Evolutionary conservation across 2,797 vertebrate species (phyloP).

Genomic region (Rhadinocentrus ornatus): DNA sequence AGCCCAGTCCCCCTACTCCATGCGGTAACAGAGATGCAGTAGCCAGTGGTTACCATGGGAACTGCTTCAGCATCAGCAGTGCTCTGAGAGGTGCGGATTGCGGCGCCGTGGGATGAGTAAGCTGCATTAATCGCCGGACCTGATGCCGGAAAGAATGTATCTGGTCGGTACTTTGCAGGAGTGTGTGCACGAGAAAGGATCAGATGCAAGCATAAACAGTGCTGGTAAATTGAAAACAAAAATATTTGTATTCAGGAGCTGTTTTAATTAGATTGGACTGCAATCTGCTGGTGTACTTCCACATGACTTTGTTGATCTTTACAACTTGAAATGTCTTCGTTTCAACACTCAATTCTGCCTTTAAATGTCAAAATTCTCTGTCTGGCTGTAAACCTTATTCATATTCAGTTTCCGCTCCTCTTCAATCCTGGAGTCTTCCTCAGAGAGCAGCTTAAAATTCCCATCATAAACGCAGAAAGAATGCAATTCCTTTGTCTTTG

Average conservation of each 20-base stretch:
- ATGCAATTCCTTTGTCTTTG: slow-evolving; percentile 39
- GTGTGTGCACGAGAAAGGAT: neutral
- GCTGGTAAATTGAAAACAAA: neutral
- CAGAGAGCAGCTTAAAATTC: slow-evolving; percentile 10
- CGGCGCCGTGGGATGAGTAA: slow-evolving; percentile 45
- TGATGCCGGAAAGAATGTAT: slow-evolving; percentile 28
- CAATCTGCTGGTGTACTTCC: neutral
- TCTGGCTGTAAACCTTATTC: slow-evolving; percentile 1
- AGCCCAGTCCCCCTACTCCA: slow-evolving; percentile 44
- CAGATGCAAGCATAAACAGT: neutral
- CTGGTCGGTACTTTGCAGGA: neutral
- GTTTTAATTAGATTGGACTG: neutral
- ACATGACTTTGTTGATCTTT: neutral
- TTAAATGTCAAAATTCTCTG: neutral
- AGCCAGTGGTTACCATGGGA: slow-evolving; percentile 70
- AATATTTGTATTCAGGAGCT: neutral
- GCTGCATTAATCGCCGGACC: slow-evolving; percentile 57
- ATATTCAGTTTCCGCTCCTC: neutral
- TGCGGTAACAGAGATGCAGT: slow-evolving; percentile 54
- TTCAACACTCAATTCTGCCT: neutral
- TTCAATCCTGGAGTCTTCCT: neutral
- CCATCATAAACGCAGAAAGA: slow-evolving; percentile 12
- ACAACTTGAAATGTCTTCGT: slow-evolving; percentile 3
- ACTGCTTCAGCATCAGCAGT: slow-evolving; percentile 72
- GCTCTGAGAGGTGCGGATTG: slow-evolving; percentile 17